Conservation (phyloP, 1,140 invertebrate genomes). For the Zaprionus kolodkinae region DNA sequence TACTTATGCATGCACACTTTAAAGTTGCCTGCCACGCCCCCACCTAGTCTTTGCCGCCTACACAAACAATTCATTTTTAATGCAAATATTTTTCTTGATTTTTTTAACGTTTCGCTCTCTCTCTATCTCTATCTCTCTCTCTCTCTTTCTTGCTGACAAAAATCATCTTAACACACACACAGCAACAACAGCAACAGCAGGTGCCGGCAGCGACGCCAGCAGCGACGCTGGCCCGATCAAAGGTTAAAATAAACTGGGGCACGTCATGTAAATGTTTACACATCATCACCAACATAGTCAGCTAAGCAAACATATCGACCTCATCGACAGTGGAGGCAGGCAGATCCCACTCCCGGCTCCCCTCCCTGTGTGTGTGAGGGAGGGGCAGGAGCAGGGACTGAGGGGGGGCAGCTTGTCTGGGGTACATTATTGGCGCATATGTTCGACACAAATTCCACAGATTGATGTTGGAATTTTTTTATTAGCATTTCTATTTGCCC, state of each 20-base stretch:
- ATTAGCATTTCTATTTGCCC: conserved; percentile 80
- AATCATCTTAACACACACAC: conserved; percentile 32
- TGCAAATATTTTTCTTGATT: conserved; percentile 75
- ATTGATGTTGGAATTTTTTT: conserved; percentile 83
- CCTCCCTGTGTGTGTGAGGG: not conserved
- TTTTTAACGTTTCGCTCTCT: conserved; percentile 57
- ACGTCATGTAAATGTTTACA: conserved; percentile 83
- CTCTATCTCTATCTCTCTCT: not conserved
- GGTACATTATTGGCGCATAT: conserved; percentile 80
- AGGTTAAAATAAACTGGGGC: conserved; percentile 83
- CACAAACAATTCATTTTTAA: conserved; percentile 82
- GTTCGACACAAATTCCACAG: conserved; percentile 82
- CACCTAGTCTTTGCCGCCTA: conserved; percentile 56
- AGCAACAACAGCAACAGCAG: conserved; percentile 42
- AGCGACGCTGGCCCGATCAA: conserved; percentile 59
- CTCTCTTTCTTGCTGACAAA: conserved; percentile 1
- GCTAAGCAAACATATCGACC: conserved; percentile 83
- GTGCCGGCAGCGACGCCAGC: conserved; percentile 35
- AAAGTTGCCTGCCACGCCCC: conserved; percentile 40
- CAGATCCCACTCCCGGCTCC: not conserved
- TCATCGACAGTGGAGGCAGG: conserved; percentile 57
- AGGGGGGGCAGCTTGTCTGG: conserved; percentile 6
- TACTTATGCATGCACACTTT: conserved; percentile 56
- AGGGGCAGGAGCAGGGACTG: not conserved
- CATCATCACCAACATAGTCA: conserved; percentile 81